Conservation (phyloP, 2,797 vertebrate species). For the Peromyscus melanophrys region DNA sequence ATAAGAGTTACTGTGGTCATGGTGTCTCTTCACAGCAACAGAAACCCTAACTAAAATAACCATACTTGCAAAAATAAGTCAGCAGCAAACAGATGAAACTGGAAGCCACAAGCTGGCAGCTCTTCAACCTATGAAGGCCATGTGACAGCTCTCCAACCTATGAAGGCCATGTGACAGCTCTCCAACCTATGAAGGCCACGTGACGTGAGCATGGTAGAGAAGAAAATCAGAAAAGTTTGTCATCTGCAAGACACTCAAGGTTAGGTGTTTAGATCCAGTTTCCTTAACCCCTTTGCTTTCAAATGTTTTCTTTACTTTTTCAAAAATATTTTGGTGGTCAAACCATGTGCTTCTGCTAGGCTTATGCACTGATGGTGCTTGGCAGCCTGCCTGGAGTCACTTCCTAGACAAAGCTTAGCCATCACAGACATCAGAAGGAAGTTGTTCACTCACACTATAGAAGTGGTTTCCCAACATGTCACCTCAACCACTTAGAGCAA, state of each 20-base stretch:
- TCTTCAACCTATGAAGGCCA: too few species aligned
- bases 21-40: neutral
- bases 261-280: fast-evolving
- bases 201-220: neutral
- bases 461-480: neutral
- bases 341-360: neutral
- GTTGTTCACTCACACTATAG: too few species aligned
- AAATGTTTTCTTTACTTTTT: neutral
- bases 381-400: neutral
- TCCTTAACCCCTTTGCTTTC: too few species aligned
- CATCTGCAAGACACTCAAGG: neutral
- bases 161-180: fast-evolving
- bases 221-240: fast-evolving
- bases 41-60: neutral
- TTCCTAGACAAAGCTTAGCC: neutral
- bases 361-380: neutral
- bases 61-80: neutral
- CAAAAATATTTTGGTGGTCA: neutral
- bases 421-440: neutral
- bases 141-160: too few species aligned
- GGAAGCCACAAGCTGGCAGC: neutral
- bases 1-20: neutral
- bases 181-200: too few species aligned
- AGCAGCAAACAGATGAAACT: neutral
- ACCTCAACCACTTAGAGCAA: neutral